A percentile compares a stretch with the other conserved stretches of the same genome.
phyloP scores from a whole-genome alignment of 2,797 vertebrate genomes.

The Sebastes iracundus region DNA sequence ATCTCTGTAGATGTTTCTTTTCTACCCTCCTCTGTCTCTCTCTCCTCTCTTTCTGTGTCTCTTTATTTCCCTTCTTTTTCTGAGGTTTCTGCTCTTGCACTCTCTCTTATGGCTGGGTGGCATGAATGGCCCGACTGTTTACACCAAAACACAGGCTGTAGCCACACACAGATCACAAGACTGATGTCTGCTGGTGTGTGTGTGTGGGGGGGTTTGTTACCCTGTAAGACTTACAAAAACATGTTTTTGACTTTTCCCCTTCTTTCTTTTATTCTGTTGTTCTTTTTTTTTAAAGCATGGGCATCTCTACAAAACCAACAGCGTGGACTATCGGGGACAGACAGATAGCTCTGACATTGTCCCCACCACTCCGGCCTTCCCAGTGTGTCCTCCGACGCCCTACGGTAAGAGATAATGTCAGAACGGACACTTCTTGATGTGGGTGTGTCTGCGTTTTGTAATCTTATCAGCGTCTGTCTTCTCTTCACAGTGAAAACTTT shows the following conservation, averaged over 20 bases:
- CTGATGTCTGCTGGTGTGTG: conserved; percentile 64
- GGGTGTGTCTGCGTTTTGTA: conserved; percentile 10
- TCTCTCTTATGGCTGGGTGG: conserved; percentile 34
- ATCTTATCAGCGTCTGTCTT: conserved; percentile 49
- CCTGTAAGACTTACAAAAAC: conserved; percentile 1
- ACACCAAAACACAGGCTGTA: conserved; percentile 68
- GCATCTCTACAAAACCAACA: conserved; percentile 56
- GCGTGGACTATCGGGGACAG: conserved; percentile 67
- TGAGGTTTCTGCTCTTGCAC: conserved; percentile 23
- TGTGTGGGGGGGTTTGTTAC: conserved; percentile 25
- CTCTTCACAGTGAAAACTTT: conserved; percentile 78
- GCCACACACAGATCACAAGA: conserved; percentile 74
- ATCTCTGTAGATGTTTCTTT: neutral
- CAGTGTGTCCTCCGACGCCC: conserved; percentile 87
- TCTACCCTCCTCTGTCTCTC: neutral
- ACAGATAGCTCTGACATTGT: conserved; percentile 62
- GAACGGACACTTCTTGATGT: neutral
- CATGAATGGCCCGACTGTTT: conserved; percentile 70
- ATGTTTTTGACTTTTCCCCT: conserved; percentile 2
- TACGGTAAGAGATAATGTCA: conserved; percentile 69
- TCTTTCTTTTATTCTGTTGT: neutral
- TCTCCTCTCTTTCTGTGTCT: neutral
- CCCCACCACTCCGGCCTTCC: conserved; percentile 83
- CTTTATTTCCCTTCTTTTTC: neutral
- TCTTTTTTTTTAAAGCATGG: conserved; percentile 64